Evolutionary conservation across 1,140 invertebrate species (phyloP).

Genomic region (Eufriesea mexicana): DNA sequence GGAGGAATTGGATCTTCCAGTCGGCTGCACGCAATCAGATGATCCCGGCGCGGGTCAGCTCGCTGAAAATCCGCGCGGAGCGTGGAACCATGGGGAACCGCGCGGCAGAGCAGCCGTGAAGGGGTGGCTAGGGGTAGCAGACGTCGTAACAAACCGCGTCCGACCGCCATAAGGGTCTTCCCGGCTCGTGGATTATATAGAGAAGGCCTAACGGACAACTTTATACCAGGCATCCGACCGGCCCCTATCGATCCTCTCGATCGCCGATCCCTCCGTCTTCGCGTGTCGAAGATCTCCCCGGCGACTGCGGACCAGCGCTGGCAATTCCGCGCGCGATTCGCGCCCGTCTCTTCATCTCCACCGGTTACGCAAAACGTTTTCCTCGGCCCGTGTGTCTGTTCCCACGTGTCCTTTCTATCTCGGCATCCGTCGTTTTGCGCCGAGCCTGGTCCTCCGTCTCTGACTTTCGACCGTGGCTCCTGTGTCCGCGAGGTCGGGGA

Average conservation of each 20-base stretch:
- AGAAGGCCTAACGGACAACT: conserved; percentile 50
- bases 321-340: background rate
- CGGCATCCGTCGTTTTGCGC: background rate
- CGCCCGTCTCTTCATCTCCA: background rate
- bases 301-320: no score
- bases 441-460: background rate
- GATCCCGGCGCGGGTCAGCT: conserved; percentile 68
- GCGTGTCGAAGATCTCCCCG: conserved; percentile 17
- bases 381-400: background rate
- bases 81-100: background rate
- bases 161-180: conserved; percentile 50
- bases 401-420: background rate
- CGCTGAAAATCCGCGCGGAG: conserved; percentile 46
- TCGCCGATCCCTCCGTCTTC: conserved; percentile 36
- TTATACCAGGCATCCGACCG: conserved; percentile 32
- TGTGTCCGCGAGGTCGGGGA: background rate
- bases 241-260: conserved; percentile 35
- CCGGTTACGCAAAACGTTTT: conserved; percentile 17
- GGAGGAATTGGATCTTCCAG: conserved; percentile 77
- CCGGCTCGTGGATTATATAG: conserved; percentile 56
- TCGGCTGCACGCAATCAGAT: conserved; percentile 79
- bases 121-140: background rate
- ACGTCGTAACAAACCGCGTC: conserved; percentile 51
- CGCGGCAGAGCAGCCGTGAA: no score
- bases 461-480: background rate